Base-by-base conservation (phyloP, 1,140 invertebrate species). In the Zaprionus lachaisei region DNA sequence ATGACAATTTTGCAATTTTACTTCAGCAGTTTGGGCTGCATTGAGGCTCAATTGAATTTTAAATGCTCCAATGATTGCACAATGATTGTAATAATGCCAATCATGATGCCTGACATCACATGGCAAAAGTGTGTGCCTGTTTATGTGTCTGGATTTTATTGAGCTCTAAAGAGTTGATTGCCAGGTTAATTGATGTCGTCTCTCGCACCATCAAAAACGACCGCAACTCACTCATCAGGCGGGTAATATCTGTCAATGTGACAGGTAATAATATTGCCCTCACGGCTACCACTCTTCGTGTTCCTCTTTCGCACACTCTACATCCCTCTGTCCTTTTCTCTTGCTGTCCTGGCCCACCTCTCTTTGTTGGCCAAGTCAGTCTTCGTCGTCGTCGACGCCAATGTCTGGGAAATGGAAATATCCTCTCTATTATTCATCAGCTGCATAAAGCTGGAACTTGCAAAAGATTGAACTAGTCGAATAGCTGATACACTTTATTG, bases 371-470 rank as follows among this genome's bases (percentile, higher is more conserved):
- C 47, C 49, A 83, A 80, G 75, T 69, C 80, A 83, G 58, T 61
- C 60, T 72, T 80, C 68, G 64, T 66, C 73, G 65, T 20, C 9
- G 68, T 64, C 60, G 55, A 17, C n/a, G 47, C 34, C 68, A 57
- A 47, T 60, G 49, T 49, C 51, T 22, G 44, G 17, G 44, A 81
- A 81, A 83, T 81, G 69, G 62, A 70, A 80, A 84, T 81, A 68
- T 66, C 58, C 65, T 80, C 65, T 78, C 62, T 74, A 78, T 85
- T 73, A 81, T 81, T 58, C 64, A 71, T 64, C 44, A 72, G 20
- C 44, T 38, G 24, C n/a, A 37, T 2, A 34, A 26, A 20, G 34
- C 2, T 11, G n/a, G 17, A 17, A 24, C 2, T 11, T 14, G n/a
- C 14, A 14, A 34, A 12, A 2, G 17, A 22, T 24, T 4, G 5